Base-by-base conservation (phyloP, 2,113 vertebrate genomes). In the Myocastor coypus region DNA sequence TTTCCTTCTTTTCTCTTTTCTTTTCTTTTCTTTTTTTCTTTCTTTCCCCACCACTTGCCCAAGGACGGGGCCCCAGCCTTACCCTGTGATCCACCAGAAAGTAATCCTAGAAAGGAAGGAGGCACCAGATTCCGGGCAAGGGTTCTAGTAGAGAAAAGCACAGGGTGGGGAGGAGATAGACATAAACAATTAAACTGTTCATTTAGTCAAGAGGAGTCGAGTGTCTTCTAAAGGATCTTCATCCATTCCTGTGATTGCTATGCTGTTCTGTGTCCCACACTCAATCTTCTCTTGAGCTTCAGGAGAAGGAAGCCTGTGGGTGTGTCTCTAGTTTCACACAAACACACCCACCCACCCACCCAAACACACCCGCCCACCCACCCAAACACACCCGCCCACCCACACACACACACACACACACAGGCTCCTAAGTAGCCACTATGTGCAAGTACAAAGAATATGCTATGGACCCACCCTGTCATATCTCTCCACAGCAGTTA, bases 71-170 rank as follows among this genome's bases (percentile, higher is more conserved):
- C 61, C 81, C 92, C 19, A 32, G 55, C 91, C 99, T 99, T 98
- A 99, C 99, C 99, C 98, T 83, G 98, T 99, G 97, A 99, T 99
- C 99, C 99, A 99, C 99, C 99, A 99, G 98, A 99, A 99, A 0
- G 98, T 99, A 92, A 99, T 99, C 97, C 97, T 99, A 89, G 99
- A 99, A 34, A 99, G 99, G 97, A 99, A 99, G 13, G 99, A 99
- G 12, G 99, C 99, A 92, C 99, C 98, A 2, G 96, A 98, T 61
- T 99, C 99, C 11, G 99, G 99, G 95, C 99, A 99, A 0, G 99
- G 99, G 95, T 99, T 99, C 99, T 99, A 75, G 88, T 7, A 75
- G 59, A 92, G 30, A 93, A 42, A 91, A 37, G 83, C n/a, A 96
- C 6, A 42, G 69, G 73, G 75, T 5, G 28, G 42, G 71, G 17